Conservation (phyloP, 2,113 vertebrate species). For the Datnioides undecimradiatus region DNA sequence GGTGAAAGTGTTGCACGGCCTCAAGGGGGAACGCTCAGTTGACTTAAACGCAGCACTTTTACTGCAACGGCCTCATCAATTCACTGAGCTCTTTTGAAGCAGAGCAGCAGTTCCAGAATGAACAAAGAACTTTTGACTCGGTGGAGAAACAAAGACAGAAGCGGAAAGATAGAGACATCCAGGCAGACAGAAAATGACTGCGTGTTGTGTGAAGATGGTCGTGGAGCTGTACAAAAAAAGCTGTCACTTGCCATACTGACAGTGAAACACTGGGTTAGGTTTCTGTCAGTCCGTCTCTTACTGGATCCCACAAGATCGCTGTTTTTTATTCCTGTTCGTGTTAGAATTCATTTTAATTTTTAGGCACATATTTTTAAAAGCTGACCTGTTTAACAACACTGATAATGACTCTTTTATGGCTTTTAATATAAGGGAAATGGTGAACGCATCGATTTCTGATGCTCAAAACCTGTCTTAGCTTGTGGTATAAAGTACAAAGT, state of each 20-base stretch:
- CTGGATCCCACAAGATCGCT: conserved; percentile 10
- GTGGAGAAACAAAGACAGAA: conserved; percentile 47
- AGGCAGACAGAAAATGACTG: conserved; percentile 34
- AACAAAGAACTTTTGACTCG: conserved; percentile 53
- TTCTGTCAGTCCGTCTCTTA: conserved; percentile 12
- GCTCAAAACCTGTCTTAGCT: background rate
- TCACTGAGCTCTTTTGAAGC: conserved; percentile 46
- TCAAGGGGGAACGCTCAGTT: conserved; percentile 50
- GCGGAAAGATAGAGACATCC: conserved; percentile 41
- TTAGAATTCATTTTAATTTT: background rate
- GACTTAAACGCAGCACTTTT: conserved; percentile 64
- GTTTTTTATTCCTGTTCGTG: conserved; percentile 1
- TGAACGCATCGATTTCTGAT: background rate
- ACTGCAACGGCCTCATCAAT: conserved; percentile 48
- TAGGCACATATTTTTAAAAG: background rate
- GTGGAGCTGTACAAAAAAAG: conserved; percentile 48
- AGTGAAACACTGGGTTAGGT: conserved; percentile 26
- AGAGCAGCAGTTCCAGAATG: conserved; percentile 28
- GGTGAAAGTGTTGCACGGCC: conserved; percentile 48
- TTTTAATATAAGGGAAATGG: background rate
- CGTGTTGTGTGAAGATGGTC: conserved; percentile 24
- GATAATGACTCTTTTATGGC: too few species aligned
- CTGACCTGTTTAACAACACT: background rate
- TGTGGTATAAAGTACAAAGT: background rate
- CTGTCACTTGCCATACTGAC: conserved; percentile 48